Base-by-base conservation (phyloP, 35 echinoderm and acorn worm species). In the Heliocidaris erythrogramma region DNA sequence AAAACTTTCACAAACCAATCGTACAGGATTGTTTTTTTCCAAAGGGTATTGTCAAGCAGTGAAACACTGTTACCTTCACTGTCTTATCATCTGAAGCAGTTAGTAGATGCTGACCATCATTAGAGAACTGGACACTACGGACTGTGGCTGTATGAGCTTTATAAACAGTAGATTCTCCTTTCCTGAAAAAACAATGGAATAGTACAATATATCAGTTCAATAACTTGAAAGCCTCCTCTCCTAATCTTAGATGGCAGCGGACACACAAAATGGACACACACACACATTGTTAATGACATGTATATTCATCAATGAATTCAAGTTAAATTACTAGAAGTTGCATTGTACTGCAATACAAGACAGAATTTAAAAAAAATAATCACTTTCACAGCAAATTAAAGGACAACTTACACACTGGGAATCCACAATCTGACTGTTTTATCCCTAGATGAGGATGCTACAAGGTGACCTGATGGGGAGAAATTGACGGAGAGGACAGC, bases 111-210 rank as follows among this genome's bases (percentile, higher is more conserved):
- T 99, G 98, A 30, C 98, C 98, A 96, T 97, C 97, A 42, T 47
- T 96, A 31, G 98, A 97, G 93, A 99, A 99, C 61, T 99, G 94
- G 6, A 99, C 98, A 96, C 97, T 99, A 2, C 98, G 86, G 2
- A 99, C 97, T 17, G 98, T 99, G 5, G 98, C 98, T 96, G 98
- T 99, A 86, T 99, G 98, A 35, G 98, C 98, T 59, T 99, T 99
- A 92, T 96, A 99, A 9, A 99, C 98, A 84, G 98, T 99, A n/a
- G 96, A 97, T 94, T 99, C 98, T 93, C 98, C 98, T 95, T 99
- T 99, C 8, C 97, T 97, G 94, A 60, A 94, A n/a, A 78, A 85
- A 60, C 29, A 88, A 49, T 30, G 35, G 47, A 21, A 48, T 30
- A 92, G 49, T 7, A 92, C 35, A 31, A 88, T 12, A 12, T 13